phyloP scores from a whole-genome alignment of 2,797 vertebrate genomes.

The Parotocinclus haroldoi region DNA sequence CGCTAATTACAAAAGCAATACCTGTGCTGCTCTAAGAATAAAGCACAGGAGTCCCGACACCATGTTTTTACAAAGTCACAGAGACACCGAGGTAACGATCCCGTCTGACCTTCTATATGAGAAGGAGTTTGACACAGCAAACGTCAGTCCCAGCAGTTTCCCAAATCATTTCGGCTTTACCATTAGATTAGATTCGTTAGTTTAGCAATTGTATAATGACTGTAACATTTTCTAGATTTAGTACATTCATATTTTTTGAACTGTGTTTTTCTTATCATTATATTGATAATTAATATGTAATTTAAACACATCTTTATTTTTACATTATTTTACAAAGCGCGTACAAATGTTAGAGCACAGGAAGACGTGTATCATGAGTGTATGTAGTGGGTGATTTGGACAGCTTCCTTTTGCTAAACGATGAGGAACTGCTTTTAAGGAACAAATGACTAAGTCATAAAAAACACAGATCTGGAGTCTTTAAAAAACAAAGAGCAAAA shows the following conservation, averaged over 20 bases:
- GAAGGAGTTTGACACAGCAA: slow-evolving; percentile 1
- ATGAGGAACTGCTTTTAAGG: neutral
- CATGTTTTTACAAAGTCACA: slow-evolving; percentile 55
- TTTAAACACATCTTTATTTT: neutral
- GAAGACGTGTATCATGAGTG: too few species aligned
- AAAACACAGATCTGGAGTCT: neutral
- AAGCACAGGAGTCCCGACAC: slow-evolving; percentile 46
- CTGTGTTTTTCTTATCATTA: too few species aligned
- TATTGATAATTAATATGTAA: neutral
- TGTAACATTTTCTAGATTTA: too few species aligned
- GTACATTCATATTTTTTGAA: too few species aligned
- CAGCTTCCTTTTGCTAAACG: neutral
- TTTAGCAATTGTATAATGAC: too few species aligned
- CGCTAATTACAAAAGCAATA: slow-evolving; percentile 57
- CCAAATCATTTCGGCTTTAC: too few species aligned
- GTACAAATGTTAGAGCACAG: too few species aligned
- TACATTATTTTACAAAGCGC: too few species aligned
- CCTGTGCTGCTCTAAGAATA: slow-evolving; percentile 47
- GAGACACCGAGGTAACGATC: slow-evolving; percentile 47
- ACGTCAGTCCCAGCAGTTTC: neutral
- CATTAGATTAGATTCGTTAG: too few species aligned
- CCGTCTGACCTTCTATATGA: slow-evolving; percentile 31
- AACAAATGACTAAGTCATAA: neutral
- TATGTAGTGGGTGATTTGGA: neutral
- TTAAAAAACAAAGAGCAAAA: neutral